Percentiles rank a stretch among this genome's conserved stretches.
These are phyloP conservation scores for Mionectes olivaceus DNA, from an alignment of 2,797 vertebrate species.

Conservation along the genomic window DNA sequence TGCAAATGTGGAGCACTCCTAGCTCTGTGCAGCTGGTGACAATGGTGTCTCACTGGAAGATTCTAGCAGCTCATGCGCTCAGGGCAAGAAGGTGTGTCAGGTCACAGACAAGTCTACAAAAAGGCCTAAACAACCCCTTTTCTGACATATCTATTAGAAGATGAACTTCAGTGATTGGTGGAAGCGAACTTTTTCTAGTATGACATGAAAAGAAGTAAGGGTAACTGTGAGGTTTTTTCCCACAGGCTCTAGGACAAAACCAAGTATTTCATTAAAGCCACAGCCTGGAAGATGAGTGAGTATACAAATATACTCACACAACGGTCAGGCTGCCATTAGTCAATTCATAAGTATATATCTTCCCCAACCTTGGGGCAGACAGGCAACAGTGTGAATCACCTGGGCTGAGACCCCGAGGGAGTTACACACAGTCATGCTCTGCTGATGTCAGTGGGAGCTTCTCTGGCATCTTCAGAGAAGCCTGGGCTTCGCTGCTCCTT, in stretches of 20 bases:
- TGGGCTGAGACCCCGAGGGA: not conserved
- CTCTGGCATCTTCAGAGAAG: not conserved
- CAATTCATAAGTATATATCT: accelerated
- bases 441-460: not conserved
- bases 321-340: not conserved
- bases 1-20: not conserved
- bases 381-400: not conserved
- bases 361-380: not conserved
- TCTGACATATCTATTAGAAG: not conserved
- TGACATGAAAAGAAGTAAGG: not conserved
- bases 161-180: accelerated
- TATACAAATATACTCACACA: not conserved
- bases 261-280: not conserved
- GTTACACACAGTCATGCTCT: not conserved
- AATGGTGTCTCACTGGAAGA: not conserved
- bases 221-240: not conserved
- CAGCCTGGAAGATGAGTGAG: not conserved
- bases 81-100: not conserved
- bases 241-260: not conserved
- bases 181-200: not conserved
- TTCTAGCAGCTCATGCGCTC: not conserved
- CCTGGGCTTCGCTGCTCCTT: not conserved
- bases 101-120: not conserved
- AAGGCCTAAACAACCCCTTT: not conserved
- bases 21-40: not conserved